phyloP scores from a whole-genome alignment of 2,888 invertebrate genomes.

The Achlya flavicornis region DNA sequence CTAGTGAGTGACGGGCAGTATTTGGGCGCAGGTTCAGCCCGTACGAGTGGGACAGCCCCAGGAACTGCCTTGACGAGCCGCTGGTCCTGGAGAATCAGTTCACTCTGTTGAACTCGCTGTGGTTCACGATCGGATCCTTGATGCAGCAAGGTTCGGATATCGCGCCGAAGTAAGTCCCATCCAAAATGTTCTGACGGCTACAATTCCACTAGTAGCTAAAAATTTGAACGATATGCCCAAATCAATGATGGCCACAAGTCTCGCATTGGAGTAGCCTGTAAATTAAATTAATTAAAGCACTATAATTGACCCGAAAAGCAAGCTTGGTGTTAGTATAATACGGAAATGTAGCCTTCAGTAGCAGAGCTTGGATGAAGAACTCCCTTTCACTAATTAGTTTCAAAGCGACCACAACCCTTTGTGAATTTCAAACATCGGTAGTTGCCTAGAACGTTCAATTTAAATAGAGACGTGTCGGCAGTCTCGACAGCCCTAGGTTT shows the following conservation, averaged over 20 bases:
- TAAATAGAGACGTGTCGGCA: slow-evolving; percentile 72
- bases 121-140: slow-evolving; percentile 97
- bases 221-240: slow-evolving; percentile 15
- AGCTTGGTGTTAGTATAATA: slow-evolving; percentile 43
- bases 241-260: slow-evolving; percentile 16
- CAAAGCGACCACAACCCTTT: slow-evolving; percentile 80
- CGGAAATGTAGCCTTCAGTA: slow-evolving; percentile 74
- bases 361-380: slow-evolving; percentile 66
- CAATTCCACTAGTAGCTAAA: slow-evolving; percentile 47
- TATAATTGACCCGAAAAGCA: slow-evolving; percentile 33
- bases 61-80: slow-evolving; percentile 92
- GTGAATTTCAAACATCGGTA: slow-evolving; percentile 77
- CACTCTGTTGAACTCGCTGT: slow-evolving; percentile 95
- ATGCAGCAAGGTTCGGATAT: slow-evolving; percentile 97
- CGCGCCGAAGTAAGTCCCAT: slow-evolving; percentile 92
- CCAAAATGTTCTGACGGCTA: slow-evolving; percentile 57
- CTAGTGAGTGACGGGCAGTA: slow-evolving; percentile 60
- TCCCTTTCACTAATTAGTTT: slow-evolving; percentile 77
- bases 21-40: slow-evolving; percentile 92
- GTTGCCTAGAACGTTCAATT: slow-evolving; percentile 67
- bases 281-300: slow-evolving; percentile 25
- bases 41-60: slow-evolving; percentile 96
- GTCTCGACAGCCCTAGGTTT: slow-evolving; percentile 63
- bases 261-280: slow-evolving; percentile 14
- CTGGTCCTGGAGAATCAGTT: slow-evolving; percentile 95